Conservation (phyloP, 2,797 vertebrate genomes). For the Betta splendens region DNA sequence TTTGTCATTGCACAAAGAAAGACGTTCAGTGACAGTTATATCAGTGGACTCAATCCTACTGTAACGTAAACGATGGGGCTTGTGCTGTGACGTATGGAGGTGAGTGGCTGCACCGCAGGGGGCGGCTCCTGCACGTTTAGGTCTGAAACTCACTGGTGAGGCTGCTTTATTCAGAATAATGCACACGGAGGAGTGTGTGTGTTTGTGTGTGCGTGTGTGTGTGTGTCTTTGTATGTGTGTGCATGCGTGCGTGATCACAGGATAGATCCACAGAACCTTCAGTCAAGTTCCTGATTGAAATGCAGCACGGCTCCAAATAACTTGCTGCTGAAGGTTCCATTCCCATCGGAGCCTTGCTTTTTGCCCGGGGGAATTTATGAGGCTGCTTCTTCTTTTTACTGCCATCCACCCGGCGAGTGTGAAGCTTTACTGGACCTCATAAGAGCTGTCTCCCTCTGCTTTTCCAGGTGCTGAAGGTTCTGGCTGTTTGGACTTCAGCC, state of each 20-base stretch:
- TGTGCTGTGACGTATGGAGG: too few relatives aligned
- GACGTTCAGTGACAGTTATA: conserved; percentile 8
- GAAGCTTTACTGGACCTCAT: conserved; percentile 46
- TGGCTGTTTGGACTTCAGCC: too few relatives aligned
- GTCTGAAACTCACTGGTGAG: too few relatives aligned
- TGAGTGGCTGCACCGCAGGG: too few relatives aligned
- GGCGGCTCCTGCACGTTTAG: too few relatives aligned
- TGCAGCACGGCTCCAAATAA: conserved; percentile 48
- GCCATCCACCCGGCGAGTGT: conserved; percentile 39
- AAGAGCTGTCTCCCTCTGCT: conserved; percentile 23
- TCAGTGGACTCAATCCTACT: too few relatives aligned
- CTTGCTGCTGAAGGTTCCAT: conserved; percentile 39
- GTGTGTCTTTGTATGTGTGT: neutral
- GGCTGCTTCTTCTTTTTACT: conserved; percentile 64
- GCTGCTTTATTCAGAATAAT: conserved; percentile 3
- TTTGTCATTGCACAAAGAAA: conserved; percentile 10
- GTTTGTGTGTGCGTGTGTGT: neutral
- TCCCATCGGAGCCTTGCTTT: conserved; percentile 46
- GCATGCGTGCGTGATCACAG: neutral
- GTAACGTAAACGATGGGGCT: too few relatives aligned
- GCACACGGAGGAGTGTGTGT: conserved; percentile 2
- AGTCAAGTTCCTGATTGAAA: conserved; percentile 47
- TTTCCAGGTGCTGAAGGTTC: conserved; percentile 6
- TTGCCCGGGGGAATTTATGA: conserved; percentile 62
- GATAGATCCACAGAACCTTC: conserved; percentile 28